These are phyloP conservation scores for Excalfactoria chinensis DNA, from an alignment of 2,113 vertebrate genomes.

Conservation along the genomic window DNA sequence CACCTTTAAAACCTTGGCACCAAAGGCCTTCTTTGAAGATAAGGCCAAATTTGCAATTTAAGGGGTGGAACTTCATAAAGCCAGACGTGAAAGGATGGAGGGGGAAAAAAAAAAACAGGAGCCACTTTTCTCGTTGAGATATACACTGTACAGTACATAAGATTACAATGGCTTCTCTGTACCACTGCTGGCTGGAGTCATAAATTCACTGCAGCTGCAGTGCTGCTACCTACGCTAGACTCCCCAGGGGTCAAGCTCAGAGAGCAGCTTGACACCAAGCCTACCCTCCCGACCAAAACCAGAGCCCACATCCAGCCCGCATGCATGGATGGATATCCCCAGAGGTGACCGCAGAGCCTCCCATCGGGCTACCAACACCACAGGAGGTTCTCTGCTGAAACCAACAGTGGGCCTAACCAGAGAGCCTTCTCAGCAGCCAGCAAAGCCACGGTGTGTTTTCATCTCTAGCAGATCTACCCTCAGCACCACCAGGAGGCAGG, in stretches of 20 bases:
- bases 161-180: conserved; percentile 66
- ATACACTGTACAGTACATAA: conserved; percentile 51
- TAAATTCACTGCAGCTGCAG: conserved; percentile 49
- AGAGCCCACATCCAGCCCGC: not conserved
- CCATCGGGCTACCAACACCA: accelerated
- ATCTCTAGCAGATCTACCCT: not conserved
- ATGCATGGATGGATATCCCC: accelerated
- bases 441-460: not conserved
- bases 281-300: not conserved
- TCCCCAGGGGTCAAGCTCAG: not conserved
- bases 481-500: conserved; percentile 58
- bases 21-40: conserved; percentile 77
- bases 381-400: not conserved
- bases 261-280: not conserved
- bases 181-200: conserved; percentile 56
- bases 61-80: conserved; percentile 73
- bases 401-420: accelerated
- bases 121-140: conserved; percentile 63
- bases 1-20: conserved; percentile 74
- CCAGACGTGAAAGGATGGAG: conserved; percentile 80
- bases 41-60: conserved; percentile 77
- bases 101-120: conserved; percentile 1
- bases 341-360: not conserved
- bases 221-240: not conserved
- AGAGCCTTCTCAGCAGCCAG: not conserved